Conservation (phyloP, 2,113 vertebrate species). For the Nanorana parkeri region DNA sequence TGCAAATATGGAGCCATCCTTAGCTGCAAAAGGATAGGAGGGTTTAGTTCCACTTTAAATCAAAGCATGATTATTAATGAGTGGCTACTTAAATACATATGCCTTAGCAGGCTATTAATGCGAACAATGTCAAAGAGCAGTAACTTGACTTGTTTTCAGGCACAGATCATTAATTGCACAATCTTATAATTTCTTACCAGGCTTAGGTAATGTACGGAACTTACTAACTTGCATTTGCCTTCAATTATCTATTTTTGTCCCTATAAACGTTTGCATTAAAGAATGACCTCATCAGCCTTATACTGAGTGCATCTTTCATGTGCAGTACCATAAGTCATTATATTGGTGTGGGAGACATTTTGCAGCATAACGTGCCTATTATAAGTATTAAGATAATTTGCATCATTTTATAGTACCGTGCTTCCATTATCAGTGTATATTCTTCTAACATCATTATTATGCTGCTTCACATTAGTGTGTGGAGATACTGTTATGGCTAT, state of each 20-base stretch:
- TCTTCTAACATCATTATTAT: slow-evolving; percentile 27
- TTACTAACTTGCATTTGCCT: neutral
- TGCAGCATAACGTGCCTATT: neutral
- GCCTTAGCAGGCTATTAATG: neutral
- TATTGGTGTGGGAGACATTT: neutral
- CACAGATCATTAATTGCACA: neutral
- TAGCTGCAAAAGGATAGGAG: too few relatives aligned
- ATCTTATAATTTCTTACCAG: neutral
- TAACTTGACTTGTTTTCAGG: neutral
- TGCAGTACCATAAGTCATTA: neutral
- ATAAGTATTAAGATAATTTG: neutral
- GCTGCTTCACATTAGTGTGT: slow-evolving; percentile 1
- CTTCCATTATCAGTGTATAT: slow-evolving; percentile 14
- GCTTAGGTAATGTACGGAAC: neutral
- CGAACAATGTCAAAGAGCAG: slow-evolving; percentile 5
- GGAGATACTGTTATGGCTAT: neutral
- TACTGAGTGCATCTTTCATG: neutral
- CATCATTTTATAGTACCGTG: slow-evolving; percentile 1
- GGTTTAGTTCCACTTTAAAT: too few relatives aligned
- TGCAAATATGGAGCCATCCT: too few relatives aligned
- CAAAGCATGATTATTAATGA: too few relatives aligned
- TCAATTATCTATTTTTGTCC: neutral
- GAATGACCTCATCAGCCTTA: neutral
- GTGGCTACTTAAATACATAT: too few relatives aligned
- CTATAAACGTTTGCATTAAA: neutral